phyloP scores from a whole-genome alignment of 2,113 vertebrate species.

The Bubalus kerabau region DNA sequence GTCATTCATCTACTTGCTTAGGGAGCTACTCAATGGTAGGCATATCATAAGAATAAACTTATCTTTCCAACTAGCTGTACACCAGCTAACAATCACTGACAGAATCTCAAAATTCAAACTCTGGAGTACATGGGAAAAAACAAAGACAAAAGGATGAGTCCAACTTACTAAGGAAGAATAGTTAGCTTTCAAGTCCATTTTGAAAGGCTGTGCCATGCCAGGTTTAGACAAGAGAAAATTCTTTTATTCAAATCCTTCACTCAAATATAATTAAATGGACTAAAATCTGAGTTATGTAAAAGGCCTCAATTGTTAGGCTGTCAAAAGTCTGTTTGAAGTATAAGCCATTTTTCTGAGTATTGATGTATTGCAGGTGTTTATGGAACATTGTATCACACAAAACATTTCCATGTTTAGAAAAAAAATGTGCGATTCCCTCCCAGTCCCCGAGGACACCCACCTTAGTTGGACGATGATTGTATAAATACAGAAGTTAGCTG shows the following conservation, averaged over 20 bases:
- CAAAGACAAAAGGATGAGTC: background rate
- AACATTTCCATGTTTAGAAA: slow-evolving; percentile 68
- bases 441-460: background rate
- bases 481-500: slow-evolving; percentile 71
- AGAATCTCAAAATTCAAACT: slow-evolving; percentile 23
- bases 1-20: background rate
- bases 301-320: background rate
- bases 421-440: slow-evolving; percentile 16
- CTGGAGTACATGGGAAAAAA: background rate
- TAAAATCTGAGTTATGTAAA: background rate
- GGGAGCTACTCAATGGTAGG: background rate
- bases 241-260: slow-evolving; percentile 2
- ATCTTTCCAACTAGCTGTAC: background rate
- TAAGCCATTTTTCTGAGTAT: slow-evolving; percentile 41
- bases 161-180: background rate
- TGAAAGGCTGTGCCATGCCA: background rate
- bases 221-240: slow-evolving; percentile 12
- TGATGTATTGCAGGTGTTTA: slow-evolving; percentile 20
- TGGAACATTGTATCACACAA: background rate
- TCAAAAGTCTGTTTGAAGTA: slow-evolving; percentile 42
- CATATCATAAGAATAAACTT: background rate
- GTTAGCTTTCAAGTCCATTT: background rate
- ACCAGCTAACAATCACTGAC: background rate
- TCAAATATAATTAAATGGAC: background rate
- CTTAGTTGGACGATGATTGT: slow-evolving; percentile 33